Evolutionary conservation across 2,888 invertebrate genomes (phyloP).

Genomic region (Ametastegia equiseti): DNA sequence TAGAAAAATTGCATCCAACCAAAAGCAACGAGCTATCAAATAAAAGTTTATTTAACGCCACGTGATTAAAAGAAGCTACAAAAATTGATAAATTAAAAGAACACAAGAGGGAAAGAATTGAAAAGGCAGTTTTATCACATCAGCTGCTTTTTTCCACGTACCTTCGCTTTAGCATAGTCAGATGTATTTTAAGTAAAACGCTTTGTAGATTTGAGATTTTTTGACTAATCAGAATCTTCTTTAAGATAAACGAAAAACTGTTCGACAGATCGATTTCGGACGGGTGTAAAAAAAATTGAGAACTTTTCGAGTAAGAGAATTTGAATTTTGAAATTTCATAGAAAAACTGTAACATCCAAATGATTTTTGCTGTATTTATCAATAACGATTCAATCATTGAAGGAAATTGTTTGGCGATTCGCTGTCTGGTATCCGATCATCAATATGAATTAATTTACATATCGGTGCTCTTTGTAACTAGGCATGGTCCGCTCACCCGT

Average conservation of each 20-base stretch:
- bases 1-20: neutral
- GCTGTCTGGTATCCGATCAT: neutral
- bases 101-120: neutral
- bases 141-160: neutral
- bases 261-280: too few relatives aligned
- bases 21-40: neutral
- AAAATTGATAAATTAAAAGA: too few relatives aligned
- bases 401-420: neutral
- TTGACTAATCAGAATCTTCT: too few relatives aligned
- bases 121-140: neutral
- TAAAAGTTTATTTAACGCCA: neutral
- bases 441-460: constrained; percentile 7
- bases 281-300: too few relatives aligned
- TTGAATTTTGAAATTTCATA: neutral
- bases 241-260: too few relatives aligned
- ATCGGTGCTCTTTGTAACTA: neutral
- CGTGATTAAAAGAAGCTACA: neutral
- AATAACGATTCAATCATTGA: neutral
- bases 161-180: too few relatives aligned
- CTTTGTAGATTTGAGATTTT: too few relatives aligned
- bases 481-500: too few relatives aligned
- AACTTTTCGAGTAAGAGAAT: neutral
- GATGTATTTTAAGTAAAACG: too few relatives aligned
- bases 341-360: neutral
- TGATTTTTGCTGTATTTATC: neutral